Evolutionary conservation across 2,113 vertebrate genomes (phyloP).

Genomic region (Calyptommatus sinebrachiatus): DNA sequence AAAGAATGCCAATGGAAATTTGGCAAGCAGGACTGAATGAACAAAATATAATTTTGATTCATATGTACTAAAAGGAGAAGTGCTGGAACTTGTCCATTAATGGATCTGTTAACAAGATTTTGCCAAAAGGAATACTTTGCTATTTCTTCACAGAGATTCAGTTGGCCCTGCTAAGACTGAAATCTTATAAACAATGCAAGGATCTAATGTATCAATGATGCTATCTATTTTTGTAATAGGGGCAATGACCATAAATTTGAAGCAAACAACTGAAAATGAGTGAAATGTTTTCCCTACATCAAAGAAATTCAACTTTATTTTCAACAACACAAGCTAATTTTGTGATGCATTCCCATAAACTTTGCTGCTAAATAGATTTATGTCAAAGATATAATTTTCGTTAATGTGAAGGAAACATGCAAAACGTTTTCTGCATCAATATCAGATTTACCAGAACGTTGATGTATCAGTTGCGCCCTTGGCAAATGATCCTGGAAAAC

Average conservation of each 20-base stretch:
- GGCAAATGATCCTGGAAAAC: slow-evolving; percentile 43
- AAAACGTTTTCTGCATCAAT: slow-evolving; percentile 38
- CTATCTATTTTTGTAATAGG: slow-evolving; percentile 57
- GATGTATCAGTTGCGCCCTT: slow-evolving; percentile 29
- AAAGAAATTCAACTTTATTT: slow-evolving; percentile 51
- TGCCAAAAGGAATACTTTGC: slow-evolving; percentile 21
- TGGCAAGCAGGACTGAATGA: background rate
- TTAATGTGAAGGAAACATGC: slow-evolving; percentile 45
- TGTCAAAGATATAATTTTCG: slow-evolving; percentile 40
- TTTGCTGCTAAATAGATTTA: slow-evolving; percentile 40
- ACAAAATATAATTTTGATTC: background rate
- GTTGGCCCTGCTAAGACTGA: slow-evolving; percentile 48
- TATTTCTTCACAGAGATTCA: slow-evolving; percentile 31
- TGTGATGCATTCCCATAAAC: slow-evolving; percentile 41
- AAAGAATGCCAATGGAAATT: background rate
- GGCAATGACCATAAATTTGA: slow-evolving; percentile 64
- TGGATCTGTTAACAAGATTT: slow-evolving; percentile 33
- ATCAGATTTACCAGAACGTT: slow-evolving; percentile 34
- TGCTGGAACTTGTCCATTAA: background rate
- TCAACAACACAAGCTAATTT: slow-evolving; percentile 53
- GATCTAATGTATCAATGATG: slow-evolving; percentile 59
- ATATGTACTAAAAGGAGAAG: slow-evolving; percentile 27
- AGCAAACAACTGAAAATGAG: slow-evolving; percentile 59
- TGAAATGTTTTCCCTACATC: slow-evolving; percentile 63
- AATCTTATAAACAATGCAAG: slow-evolving; percentile 60